phyloP scores from a whole-genome alignment of 92 coral and sea anemone species.

The Parazoanthus atlanticus region DNA sequence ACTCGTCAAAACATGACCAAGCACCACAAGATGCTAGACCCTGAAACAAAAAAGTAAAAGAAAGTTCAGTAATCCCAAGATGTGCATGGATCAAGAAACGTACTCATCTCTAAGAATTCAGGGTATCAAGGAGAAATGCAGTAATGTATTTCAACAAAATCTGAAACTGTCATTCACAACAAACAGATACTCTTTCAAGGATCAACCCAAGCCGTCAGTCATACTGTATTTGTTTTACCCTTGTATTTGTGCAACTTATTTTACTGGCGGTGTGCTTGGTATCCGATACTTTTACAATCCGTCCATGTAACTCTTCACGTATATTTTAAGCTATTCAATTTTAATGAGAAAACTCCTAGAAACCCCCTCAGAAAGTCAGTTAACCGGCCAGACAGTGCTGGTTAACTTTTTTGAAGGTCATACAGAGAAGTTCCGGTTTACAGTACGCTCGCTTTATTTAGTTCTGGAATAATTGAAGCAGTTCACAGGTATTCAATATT shows the following conservation, averaged over 20 bases:
- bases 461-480: no score
- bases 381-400: no score
- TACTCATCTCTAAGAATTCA: neutral
- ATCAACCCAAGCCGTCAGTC: neutral
- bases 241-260: neutral
- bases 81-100: neutral
- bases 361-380: no score
- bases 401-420: no score
- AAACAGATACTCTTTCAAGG: neutral
- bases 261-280: neutral
- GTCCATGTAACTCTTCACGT: neutral
- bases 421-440: no score
- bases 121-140: neutral
- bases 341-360: no score
- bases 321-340: no score
- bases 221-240: neutral
- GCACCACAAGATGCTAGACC: slow-evolving; percentile 98
- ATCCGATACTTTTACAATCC: neutral
- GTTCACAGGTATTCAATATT: no score
- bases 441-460: no score
- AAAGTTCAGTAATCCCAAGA: neutral
- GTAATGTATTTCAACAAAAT: no score
- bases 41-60: slow-evolving; percentile 38
- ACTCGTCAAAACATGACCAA: slow-evolving; percentile 98
- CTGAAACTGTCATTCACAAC: neutral